These are phyloP conservation scores for Diploscapter pachys DNA, from an alignment of 1,140 invertebrate species.

Conservation along the genomic window DNA sequence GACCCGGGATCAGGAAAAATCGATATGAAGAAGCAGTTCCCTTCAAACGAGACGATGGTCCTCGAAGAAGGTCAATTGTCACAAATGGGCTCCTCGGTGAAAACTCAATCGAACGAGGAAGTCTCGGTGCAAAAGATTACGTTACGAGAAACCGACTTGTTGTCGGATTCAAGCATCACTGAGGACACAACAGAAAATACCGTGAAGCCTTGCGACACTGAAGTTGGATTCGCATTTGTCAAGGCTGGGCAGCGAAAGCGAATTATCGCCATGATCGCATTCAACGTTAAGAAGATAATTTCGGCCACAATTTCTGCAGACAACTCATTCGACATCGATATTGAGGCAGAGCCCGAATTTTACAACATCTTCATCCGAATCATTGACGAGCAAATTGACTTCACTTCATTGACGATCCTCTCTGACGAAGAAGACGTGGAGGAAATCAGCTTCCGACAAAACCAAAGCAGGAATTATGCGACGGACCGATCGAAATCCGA, in stretches of 20 bases:
- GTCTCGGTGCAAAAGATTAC: conserved; percentile 19
- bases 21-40: background rate
- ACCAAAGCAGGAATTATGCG: too few species aligned
- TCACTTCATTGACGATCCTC: conserved; percentile 23
- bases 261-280: conserved; percentile 47
- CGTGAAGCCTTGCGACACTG: conserved; percentile 1
- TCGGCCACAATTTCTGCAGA: conserved; percentile 37
- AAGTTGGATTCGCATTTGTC: conserved; percentile 15
- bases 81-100: conserved; percentile 9
- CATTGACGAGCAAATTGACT: conserved; percentile 28
- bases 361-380: conserved; percentile 22
- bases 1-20: background rate
- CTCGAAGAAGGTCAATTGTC: conserved; percentile 7
- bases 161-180: conserved; percentile 33
- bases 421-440: conserved; percentile 19
- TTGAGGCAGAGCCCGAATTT: conserved; percentile 45
- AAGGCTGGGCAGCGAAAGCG: conserved; percentile 19
- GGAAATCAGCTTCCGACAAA: background rate
- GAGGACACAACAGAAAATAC: conserved; percentile 13
- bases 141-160: conserved; percentile 44
- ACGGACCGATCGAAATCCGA: background rate
- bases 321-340: conserved; percentile 29
- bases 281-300: conserved; percentile 28
- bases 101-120: conserved; percentile 33
- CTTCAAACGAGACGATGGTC: background rate